Conservation (phyloP, 2,888 invertebrate genomes). For the Limenitis camilla region DNA sequence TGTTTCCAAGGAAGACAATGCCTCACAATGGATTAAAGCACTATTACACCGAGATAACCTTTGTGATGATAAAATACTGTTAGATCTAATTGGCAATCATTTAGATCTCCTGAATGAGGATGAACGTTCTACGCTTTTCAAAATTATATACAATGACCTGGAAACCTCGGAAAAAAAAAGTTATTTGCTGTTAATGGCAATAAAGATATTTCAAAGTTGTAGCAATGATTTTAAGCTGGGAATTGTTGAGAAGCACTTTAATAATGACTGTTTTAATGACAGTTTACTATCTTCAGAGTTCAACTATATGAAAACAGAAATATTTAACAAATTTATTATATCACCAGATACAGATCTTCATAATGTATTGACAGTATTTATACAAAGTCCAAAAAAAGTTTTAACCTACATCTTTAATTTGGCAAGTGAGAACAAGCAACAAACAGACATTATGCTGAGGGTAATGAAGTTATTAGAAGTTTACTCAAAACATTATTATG, state of each 20-base stretch:
- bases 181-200: conserved; percentile 32
- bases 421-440: conserved; percentile 47
- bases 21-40: conserved; percentile 46
- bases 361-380: conserved; percentile 46
- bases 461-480: conserved; percentile 44
- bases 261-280: conserved; percentile 39
- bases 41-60: conserved; percentile 45
- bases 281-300: conserved; percentile 38
- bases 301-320: conserved; percentile 38
- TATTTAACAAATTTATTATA: conserved; percentile 55
- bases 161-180: conserved; percentile 33
- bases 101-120: conserved; percentile 38
- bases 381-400: conserved; percentile 53
- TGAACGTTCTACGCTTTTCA: conserved; percentile 40
- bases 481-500: conserved; percentile 51
- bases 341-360: conserved; percentile 39
- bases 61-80: conserved; percentile 36
- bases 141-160: conserved; percentile 32
- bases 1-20: conserved; percentile 36
- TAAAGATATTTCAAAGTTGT: conserved; percentile 47
- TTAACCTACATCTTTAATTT: conserved; percentile 47
- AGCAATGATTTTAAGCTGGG: conserved; percentile 34
- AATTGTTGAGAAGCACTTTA: conserved; percentile 45
- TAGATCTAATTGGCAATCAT: conserved; percentile 38
- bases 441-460: conserved; percentile 50